Evolutionary conservation across 2,797 vertebrate genomes (phyloP).

Genomic region (Linurgus olivaceus): DNA sequence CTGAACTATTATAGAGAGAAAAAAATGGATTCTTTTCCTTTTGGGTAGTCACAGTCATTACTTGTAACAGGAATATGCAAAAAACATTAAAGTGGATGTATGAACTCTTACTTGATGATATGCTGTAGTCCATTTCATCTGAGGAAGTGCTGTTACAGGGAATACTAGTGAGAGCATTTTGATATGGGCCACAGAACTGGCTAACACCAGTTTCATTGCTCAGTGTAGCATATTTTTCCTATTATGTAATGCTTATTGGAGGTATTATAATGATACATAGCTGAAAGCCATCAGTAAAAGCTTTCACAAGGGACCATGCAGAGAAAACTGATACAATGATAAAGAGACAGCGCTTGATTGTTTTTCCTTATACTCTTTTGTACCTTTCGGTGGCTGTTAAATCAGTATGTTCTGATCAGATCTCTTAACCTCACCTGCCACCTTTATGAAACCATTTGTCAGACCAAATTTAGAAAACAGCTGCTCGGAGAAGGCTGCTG

Average conservation of each 20-base stretch:
- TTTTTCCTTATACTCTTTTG: conserved; percentile 25
- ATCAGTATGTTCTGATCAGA: background rate
- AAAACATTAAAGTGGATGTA: conserved; percentile 46
- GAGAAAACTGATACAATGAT: conserved; percentile 49
- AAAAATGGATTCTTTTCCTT: background rate
- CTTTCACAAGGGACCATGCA: background rate
- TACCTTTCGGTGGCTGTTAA: conserved; percentile 13
- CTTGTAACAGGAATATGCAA: conserved; percentile 3
- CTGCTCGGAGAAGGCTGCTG: background rate
- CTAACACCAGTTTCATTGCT: conserved; percentile 27
- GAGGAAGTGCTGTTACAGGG: conserved; percentile 36
- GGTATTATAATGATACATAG: conserved; percentile 39
- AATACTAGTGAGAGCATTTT: conserved; percentile 19
- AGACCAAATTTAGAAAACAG: conserved; percentile 23
- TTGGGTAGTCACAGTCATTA: background rate
- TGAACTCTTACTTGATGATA: conserved; percentile 9
- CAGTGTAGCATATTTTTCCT: conserved; percentile 33
- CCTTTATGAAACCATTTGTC: conserved; percentile 6
- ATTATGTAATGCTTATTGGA: conserved; percentile 29
- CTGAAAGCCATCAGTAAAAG: conserved; percentile 46
- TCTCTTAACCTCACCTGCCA: conserved; percentile 1
- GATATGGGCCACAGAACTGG: conserved; percentile 8
- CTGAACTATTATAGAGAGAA: background rate
- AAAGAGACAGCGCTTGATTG: conserved; percentile 48
- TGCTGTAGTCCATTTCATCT: conserved; percentile 14